phyloP scores from a whole-genome alignment of 2,797 vertebrate species.

The Amblyopsis hoosieri region DNA sequence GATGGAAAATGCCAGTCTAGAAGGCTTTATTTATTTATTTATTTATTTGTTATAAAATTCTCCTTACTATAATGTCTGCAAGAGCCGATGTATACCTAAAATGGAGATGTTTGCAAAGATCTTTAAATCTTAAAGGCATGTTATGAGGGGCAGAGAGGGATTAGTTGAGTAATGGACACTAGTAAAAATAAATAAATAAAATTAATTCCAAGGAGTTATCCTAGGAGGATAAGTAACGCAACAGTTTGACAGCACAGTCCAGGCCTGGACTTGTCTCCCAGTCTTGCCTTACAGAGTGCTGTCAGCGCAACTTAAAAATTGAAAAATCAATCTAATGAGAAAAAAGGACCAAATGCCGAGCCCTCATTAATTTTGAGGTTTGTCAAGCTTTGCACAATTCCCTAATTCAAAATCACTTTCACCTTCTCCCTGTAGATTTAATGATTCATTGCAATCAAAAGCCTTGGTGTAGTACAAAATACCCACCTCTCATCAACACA shows the following conservation, averaged over 20 bases:
- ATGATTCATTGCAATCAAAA: slow-evolving; percentile 32
- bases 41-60: background rate
- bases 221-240: slow-evolving; percentile 10
- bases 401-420: slow-evolving; percentile 52
- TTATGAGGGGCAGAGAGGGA: slow-evolving; percentile 21
- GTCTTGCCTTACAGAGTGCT: slow-evolving; percentile 21
- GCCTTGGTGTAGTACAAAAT: slow-evolving; percentile 23
- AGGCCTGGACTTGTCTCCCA: slow-evolving; percentile 2
- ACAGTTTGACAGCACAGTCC: slow-evolving; percentile 3
- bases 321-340: slow-evolving; percentile 54
- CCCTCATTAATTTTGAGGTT: slow-evolving; percentile 54
- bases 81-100: slow-evolving; percentile 23
- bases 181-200: slow-evolving; percentile 10
- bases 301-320: slow-evolving; percentile 40
- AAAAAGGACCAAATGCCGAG: slow-evolving; percentile 47
- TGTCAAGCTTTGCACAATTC: slow-evolving; percentile 47
- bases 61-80: slow-evolving; percentile 30
- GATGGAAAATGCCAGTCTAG: slow-evolving; percentile 50
- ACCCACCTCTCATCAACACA: slow-evolving; percentile 8
- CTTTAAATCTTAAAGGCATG: slow-evolving; percentile 8
- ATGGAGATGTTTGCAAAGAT: slow-evolving; percentile 33
- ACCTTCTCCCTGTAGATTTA: slow-evolving; percentile 9
- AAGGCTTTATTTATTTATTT: slow-evolving; percentile 29
- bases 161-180: slow-evolving; percentile 27
- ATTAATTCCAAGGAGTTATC: slow-evolving; percentile 14